Percentiles rank a stretch among this genome's conserved stretches.
Evolutionary conservation across 2,888 invertebrate genomes (phyloP).

Genomic region (Eilema sororculum): DNA sequence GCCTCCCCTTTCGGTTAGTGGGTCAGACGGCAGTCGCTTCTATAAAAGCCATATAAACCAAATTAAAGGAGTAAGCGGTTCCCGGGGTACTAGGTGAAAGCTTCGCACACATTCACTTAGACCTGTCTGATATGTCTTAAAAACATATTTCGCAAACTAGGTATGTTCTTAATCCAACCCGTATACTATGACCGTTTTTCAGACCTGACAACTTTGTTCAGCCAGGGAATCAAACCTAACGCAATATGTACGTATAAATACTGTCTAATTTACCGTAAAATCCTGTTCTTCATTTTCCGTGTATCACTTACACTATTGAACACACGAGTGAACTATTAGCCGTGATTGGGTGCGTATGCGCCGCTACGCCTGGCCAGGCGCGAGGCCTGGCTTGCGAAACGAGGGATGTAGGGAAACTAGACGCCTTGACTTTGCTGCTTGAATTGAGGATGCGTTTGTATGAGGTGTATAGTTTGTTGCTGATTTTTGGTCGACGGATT

Average conservation of each 20-base stretch:
- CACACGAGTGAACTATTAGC: constrained; percentile 24
- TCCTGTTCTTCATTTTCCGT: constrained; percentile 32
- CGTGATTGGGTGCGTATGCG: constrained; percentile 36
- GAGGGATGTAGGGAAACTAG: constrained; percentile 44
- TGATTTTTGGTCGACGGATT: not conserved
- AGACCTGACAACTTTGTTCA: not conserved
- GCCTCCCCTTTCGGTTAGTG: too few relatives aligned
- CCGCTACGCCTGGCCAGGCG: constrained; percentile 21
- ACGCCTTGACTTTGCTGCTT: constrained; percentile 35
- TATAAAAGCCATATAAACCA: too few relatives aligned
- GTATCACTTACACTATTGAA: constrained; percentile 29
- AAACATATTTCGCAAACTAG: not conserved
- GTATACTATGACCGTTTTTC: too few relatives aligned
- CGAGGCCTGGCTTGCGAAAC: constrained; percentile 33
- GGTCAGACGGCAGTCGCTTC: too few relatives aligned
- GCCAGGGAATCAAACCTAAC: not conserved
- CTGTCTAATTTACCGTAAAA: constrained; percentile 31
- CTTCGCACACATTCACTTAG: too few relatives aligned
- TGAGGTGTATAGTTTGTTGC: not conserved
- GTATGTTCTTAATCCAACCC: too few relatives aligned
- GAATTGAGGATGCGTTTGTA: not conserved
- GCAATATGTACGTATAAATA: too few relatives aligned
- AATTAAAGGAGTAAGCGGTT: too few relatives aligned
- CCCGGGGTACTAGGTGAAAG: too few relatives aligned
- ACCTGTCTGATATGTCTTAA: too few relatives aligned